phyloP scores from a whole-genome alignment of 2,888 invertebrate genomes.

The Vesta saturnalis region DNA sequence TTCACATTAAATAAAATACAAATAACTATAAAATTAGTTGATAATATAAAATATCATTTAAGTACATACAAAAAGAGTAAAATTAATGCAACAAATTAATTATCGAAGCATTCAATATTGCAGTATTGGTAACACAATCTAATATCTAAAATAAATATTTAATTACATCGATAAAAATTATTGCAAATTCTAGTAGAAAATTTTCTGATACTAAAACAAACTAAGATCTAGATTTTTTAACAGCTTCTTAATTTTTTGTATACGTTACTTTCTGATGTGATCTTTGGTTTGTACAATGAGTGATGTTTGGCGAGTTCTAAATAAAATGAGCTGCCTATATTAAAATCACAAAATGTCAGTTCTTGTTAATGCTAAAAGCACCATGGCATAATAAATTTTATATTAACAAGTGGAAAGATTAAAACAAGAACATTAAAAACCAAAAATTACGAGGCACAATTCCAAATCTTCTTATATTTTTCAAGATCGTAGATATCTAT shows the following conservation, averaged over 20 bases:
- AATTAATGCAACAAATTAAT: conserved; percentile 40
- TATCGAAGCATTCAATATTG: conserved; percentile 30
- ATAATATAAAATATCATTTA: conserved; percentile 14
- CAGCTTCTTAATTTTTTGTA: conserved; percentile 15
- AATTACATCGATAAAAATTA: conserved; percentile 23
- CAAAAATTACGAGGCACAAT: conserved; percentile 31
- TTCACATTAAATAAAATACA: conserved; percentile 18
- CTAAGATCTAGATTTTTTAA: conserved; percentile 13
- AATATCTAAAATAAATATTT: conserved; percentile 29
- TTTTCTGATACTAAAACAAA: conserved; percentile 10
- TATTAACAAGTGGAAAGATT: conserved; percentile 20
- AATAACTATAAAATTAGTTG: conserved; percentile 4
- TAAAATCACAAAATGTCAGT: conserved; percentile 53
- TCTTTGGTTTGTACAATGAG: conserved; percentile 41
- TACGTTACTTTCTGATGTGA: conserved; percentile 31
- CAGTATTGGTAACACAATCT: conserved; percentile 32
- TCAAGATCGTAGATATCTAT: background rate
- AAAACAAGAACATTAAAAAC: conserved; percentile 22
- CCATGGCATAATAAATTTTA: conserved; percentile 38
- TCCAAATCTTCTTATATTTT: conserved; percentile 18
- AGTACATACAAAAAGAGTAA: conserved; percentile 35
- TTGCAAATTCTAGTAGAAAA: conserved; percentile 24
- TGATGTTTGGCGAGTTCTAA: conserved; percentile 34
- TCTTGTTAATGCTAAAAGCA: conserved; percentile 50
- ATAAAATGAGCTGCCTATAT: conserved; percentile 41